Conservation (phyloP, 2,113 vertebrate species). For the Neogobius melanostomus region DNA sequence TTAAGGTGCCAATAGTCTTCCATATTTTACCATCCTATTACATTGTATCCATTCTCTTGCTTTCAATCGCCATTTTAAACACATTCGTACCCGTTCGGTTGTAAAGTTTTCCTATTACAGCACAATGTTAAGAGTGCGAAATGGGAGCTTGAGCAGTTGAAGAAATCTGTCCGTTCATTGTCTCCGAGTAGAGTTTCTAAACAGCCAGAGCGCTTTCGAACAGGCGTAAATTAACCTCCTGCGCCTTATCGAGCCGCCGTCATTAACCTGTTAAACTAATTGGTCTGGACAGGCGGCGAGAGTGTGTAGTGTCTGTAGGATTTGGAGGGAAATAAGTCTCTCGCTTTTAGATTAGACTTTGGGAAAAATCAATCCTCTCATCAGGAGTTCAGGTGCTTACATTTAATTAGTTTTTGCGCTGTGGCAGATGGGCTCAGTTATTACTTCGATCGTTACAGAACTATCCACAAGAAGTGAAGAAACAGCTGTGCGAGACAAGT, state of each 20-base stretch:
- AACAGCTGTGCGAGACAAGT: neutral
- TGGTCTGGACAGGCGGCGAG: neutral
- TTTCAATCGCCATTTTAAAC: no score
- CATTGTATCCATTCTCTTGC: no score
- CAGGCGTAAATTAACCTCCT: slow-evolving; percentile 11
- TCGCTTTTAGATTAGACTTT: neutral
- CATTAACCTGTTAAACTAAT: slow-evolving; percentile 26
- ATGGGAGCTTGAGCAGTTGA: neutral
- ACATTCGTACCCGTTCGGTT: no score
- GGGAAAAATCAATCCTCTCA: neutral
- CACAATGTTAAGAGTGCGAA: neutral
- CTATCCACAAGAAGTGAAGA: neutral
- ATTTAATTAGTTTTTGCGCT: neutral
- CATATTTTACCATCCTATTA: no score
- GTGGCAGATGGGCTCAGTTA: neutral
- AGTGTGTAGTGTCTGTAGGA: neutral
- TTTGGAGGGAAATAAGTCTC: neutral
- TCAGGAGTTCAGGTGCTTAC: neutral
- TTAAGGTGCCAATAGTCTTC: no score
- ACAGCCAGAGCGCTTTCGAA: neutral
- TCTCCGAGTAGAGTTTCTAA: neutral
- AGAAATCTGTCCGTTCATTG: neutral
- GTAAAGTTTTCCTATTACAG: no score
- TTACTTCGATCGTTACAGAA: neutral
- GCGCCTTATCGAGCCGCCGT: neutral